A percentile compares a stretch with the other conserved stretches of the same genome.
phyloP scores from a whole-genome alignment of 2,888 invertebrate species.

The Metallyticus violacea region DNA sequence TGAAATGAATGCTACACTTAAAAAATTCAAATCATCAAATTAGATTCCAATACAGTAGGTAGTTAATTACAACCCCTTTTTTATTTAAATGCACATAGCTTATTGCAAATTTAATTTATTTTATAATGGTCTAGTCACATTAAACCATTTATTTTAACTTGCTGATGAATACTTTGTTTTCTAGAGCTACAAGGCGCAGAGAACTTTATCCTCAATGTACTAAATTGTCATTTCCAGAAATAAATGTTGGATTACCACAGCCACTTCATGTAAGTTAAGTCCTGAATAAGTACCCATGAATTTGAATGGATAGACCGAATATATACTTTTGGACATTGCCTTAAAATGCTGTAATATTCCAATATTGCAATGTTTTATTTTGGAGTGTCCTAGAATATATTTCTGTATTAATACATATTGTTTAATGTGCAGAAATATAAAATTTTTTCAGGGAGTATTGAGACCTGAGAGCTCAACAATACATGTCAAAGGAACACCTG shows the following conservation, averaged over 20 bases:
- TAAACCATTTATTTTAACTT: not conserved
- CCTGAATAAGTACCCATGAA: no score
- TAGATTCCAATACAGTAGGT: no score
- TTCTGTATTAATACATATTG: not conserved
- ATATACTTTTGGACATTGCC: not conserved
- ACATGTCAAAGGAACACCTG: constrained; percentile 61
- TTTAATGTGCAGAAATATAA: not conserved
- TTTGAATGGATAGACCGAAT: not conserved
- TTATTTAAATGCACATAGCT: no score
- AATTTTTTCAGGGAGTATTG: not conserved
- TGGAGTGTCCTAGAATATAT: not conserved
- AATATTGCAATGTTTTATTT: not conserved
- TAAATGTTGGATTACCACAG: constrained; percentile 50
- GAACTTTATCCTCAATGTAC: constrained; percentile 60
- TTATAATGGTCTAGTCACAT: not conserved
- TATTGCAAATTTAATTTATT: not conserved
- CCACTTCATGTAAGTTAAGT: constrained; percentile 40
- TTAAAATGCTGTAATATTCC: not conserved
- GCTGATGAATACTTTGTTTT: constrained; percentile 30
- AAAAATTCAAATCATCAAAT: no score
- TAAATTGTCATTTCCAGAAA: constrained; percentile 61
- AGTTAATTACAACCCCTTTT: no score
- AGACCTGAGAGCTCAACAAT: not conserved
- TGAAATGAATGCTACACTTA: no score
- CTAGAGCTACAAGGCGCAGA: constrained; percentile 64